Evolutionary conservation across 2,888 invertebrate species (phyloP).

Genomic region (Papilio gigon): DNA sequence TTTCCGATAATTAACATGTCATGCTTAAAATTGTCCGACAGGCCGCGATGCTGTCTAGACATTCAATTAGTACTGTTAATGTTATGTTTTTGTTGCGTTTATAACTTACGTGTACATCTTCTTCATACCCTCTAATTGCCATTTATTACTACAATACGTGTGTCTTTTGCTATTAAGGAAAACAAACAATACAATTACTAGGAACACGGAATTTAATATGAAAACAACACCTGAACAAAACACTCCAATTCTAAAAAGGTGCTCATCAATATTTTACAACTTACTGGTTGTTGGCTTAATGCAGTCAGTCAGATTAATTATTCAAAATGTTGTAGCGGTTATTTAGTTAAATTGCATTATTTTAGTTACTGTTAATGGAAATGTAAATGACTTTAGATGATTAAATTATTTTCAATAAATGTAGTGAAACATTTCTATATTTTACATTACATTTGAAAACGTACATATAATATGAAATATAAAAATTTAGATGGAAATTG

Average conservation of each 20-base stretch:
- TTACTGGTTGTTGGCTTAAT: not conserved
- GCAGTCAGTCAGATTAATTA: not conserved
- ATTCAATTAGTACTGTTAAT: constrained; percentile 3
- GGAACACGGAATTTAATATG: not conserved
- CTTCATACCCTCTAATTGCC: not conserved
- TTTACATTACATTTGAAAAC: too few species aligned
- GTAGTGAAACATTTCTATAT: too few species aligned
- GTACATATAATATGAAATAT: too few species aligned
- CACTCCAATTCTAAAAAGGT: not conserved
- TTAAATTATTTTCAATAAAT: too few species aligned
- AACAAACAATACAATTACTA: not conserved
- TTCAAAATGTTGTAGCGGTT: not conserved
- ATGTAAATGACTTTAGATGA: too few species aligned
- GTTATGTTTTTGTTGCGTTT: too few species aligned
- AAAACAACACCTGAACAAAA: not conserved
- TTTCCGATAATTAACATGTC: constrained; percentile 8
- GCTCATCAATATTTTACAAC: not conserved
- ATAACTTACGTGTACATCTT: too few species aligned
- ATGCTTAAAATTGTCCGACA: not conserved
- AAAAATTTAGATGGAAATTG: too few species aligned
- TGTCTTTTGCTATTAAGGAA: not conserved
- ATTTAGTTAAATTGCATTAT: too few species aligned
- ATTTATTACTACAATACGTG: not conserved
- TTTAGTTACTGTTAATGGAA: too few species aligned
- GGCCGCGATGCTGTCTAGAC: not conserved